These are phyloP conservation scores for Dipodomys ordii DNA, from an alignment of 2,113 vertebrate species.

Conservation along the genomic window DNA sequence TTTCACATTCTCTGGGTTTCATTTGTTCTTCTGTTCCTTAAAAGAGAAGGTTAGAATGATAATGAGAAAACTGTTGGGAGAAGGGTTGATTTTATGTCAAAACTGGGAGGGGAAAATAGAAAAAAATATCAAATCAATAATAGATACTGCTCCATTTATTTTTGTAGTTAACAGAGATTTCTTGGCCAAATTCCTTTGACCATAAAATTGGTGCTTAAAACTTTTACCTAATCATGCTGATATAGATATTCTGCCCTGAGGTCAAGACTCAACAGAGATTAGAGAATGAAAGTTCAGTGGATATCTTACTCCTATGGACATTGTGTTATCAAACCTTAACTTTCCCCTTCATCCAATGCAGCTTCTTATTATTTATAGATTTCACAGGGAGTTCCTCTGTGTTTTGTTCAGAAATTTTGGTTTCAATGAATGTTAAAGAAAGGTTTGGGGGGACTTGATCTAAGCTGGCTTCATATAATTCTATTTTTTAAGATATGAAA, in stretches of 20 bases:
- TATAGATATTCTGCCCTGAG: neutral
- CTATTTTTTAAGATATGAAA: neutral
- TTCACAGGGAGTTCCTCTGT: neutral
- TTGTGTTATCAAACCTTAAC: neutral
- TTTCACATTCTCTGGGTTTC: neutral
- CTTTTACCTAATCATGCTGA: neutral
- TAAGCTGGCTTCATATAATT: neutral
- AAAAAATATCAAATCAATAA: neutral
- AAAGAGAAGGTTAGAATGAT: neutral
- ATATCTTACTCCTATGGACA: neutral
- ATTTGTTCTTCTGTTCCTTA: neutral
- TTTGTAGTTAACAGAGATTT: neutral
- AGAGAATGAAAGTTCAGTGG: neutral
- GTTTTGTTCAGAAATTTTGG: neutral
- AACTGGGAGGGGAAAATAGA: neutral
- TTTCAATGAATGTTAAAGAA: neutral
- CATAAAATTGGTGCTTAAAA: neutral
- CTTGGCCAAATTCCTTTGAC: neutral
- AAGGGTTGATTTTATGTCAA: neutral
- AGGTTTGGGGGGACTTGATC: neutral
- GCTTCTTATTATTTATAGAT: neutral
- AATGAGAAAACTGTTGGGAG: neutral
- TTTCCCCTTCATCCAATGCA: neutral
- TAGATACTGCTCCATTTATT: neutral
- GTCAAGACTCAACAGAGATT: neutral